Evolutionary conservation across 2,113 vertebrate genomes (phyloP).

Genomic region (Oenanthe melanoleuca): DNA sequence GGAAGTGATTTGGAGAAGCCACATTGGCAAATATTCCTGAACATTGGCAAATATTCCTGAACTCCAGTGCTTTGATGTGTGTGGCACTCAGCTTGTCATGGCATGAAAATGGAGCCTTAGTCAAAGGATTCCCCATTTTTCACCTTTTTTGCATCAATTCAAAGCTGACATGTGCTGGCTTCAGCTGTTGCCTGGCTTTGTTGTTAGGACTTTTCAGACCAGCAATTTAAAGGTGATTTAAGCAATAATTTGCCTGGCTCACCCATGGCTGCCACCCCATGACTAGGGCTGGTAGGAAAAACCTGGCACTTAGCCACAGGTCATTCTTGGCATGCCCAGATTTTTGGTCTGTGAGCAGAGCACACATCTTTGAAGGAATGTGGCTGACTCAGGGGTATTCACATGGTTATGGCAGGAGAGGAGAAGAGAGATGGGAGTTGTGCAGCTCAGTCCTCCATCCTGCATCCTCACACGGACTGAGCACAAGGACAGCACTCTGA

Average conservation of each 20-base stretch:
- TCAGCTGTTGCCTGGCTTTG: not conserved
- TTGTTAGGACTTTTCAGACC: not conserved
- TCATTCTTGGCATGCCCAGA: not conserved
- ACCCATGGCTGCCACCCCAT: not conserved
- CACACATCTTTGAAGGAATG: not conserved
- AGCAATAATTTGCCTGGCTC: not conserved
- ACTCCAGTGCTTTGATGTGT: not conserved
- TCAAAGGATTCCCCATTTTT: not conserved
- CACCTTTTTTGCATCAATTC: not conserved
- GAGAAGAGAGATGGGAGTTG: not conserved
- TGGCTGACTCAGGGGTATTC: too few species aligned
- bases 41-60: not conserved
- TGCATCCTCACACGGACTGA: not conserved
- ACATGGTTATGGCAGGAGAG: rapidly evolving
- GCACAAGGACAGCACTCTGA: not conserved
- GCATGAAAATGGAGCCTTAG: not conserved
- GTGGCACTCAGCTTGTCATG: not conserved
- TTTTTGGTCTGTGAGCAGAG: not conserved
- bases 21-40: not conserved
- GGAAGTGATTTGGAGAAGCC: not conserved
- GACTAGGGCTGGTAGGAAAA: not conserved
- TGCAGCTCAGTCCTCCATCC: not conserved
- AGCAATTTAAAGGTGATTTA: not conserved
- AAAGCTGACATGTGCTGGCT: not conserved
- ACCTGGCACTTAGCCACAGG: not conserved